These are phyloP conservation scores for Nemurella pictetii DNA, from an alignment of 2,888 invertebrate genomes.

Conservation along the genomic window DNA sequence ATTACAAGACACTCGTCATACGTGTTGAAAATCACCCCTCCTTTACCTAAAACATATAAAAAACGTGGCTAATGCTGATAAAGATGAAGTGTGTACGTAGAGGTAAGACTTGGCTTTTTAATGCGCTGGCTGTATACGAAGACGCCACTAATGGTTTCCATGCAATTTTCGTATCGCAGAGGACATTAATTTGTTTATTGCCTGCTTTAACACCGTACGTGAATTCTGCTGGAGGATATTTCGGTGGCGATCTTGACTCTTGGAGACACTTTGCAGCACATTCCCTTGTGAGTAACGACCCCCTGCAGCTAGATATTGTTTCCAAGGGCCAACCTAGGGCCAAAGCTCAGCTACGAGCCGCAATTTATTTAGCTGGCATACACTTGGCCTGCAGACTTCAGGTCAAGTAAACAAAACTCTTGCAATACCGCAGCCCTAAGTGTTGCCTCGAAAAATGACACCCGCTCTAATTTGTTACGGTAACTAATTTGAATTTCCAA, in stretches of 20 bases:
- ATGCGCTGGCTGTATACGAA: background rate
- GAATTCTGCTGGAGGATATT: background rate
- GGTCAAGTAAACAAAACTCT: background rate
- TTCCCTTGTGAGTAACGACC: background rate
- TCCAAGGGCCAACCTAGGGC: background rate
- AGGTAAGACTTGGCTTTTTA: background rate
- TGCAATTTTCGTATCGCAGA: background rate
- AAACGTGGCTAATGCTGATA: background rate
- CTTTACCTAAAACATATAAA: background rate
- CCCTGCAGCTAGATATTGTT: constrained; percentile 22
- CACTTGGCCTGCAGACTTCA: background rate
- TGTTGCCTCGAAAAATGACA: background rate
- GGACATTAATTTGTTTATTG: background rate
- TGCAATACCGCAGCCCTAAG: background rate
- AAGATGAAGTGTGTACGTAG: background rate
- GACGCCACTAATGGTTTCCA: background rate
- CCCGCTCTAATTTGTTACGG: background rate
- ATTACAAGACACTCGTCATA: background rate
- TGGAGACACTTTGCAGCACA: background rate
- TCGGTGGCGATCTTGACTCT: background rate
- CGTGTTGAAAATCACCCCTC: background rate
- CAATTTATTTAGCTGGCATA: constrained; percentile 16
- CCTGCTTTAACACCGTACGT: background rate
- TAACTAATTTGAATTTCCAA: background rate
- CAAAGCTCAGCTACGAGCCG: background rate